Percentiles rank a stretch among this genome's conserved stretches.
phyloP scores from a whole-genome alignment of 2,797 vertebrate species.

The Poeciliopsis presidionis region DNA sequence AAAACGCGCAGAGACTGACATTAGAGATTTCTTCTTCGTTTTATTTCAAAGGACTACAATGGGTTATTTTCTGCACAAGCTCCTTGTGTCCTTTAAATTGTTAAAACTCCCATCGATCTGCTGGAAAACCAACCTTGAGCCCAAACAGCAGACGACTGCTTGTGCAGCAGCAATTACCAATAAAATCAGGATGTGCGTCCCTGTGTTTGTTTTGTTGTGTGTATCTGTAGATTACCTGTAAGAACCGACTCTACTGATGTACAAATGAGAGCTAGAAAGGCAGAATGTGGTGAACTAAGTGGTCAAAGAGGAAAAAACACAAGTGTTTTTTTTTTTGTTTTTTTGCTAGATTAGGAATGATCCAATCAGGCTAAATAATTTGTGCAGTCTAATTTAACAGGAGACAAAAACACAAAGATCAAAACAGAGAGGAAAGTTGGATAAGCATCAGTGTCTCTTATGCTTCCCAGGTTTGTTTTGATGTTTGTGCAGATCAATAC shows the following conservation, averaged over 20 bases:
- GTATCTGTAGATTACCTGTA: background rate
- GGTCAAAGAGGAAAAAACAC: background rate
- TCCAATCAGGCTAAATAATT: background rate
- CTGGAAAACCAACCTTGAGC: background rate
- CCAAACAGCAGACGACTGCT: background rate
- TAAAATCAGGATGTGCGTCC: background rate
- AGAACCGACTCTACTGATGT: background rate
- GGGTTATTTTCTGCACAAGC: constrained; percentile 2
- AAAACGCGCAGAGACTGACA: background rate
- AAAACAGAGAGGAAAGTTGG: background rate
- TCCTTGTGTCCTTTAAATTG: background rate
- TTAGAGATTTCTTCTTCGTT: background rate
- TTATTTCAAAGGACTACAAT: background rate
- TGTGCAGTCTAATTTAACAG: background rate
- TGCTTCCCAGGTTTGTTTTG: background rate
- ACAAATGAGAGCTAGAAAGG: background rate
- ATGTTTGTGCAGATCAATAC: background rate
- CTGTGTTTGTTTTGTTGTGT: background rate
- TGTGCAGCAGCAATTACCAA: background rate
- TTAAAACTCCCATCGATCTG: background rate
- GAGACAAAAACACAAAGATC: background rate
- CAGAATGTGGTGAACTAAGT: background rate
- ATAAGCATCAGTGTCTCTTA: background rate
- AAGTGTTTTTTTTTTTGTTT: background rate
- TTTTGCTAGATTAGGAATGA: background rate